Evolutionary conservation across 2,113 vertebrate genomes (phyloP), one percentile per base, ranked within the genome.

Genomic region (Xiphophorus hellerii): DNA sequence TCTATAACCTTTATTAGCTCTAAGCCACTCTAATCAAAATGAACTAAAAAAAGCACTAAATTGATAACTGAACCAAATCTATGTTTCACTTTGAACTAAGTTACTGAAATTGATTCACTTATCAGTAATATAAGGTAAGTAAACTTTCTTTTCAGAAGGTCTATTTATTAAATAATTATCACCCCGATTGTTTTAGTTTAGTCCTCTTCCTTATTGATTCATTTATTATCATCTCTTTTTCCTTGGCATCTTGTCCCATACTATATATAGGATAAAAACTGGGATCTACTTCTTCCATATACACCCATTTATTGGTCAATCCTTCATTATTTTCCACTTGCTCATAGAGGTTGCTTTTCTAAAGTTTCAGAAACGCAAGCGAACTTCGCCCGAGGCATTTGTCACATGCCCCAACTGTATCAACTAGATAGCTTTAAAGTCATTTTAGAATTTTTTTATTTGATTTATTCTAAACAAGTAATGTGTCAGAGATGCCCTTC

Each of bases 401-500:
- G 72, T 81, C 65, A 73, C 35, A 72, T 54, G 73, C 66, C 44
- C 60, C 2, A 22, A 54, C 74, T 88, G 83, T 62, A 80, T 90
- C 74, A 84, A 76, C 63, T 69, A 83, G 77, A 84, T 81, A 74
- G 77, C 74, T 51, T 73, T 77, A 76, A 85, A 80, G 74, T 80
- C 84, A 81, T 83, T 88, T 81, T 2, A 54, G 58, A 66, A 10
- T 25, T 69, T 80, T 78, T 87, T 71, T 15, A 80, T 87, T 84
- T 73, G 77, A 92, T 88, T 90, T 86, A 91, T 89, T 86, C 79
- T 69, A 82, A 83, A 85, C 71, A 90, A 89, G 81, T 73, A 81
- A 73, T 80, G 71, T 25, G 70, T 84, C 73, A 83, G 58, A 86
- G 60, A 88, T 85, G 78, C 69, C 85, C 83, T 87, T 85, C 76